A percentile compares a stretch with the other conserved stretches of the same genome.
Evolutionary conservation across 37 sponge, comb jelly and placozoan genomes (phyloP).

Genomic region (Geodia barretti): DNA sequence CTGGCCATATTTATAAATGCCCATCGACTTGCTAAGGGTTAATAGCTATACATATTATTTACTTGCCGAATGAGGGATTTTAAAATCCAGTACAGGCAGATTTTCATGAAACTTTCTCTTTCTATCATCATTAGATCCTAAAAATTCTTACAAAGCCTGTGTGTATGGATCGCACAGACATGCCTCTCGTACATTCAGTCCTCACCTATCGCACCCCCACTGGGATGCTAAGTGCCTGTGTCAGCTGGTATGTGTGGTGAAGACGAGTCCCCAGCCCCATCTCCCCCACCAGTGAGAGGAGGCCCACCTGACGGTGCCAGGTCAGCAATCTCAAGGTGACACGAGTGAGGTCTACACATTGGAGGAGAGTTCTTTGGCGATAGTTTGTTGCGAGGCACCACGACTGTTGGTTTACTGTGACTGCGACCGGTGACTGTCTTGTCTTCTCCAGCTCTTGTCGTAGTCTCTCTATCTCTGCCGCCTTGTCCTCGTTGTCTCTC

Average conservation of each 20-base stretch:
- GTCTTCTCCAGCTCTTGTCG: neutral
- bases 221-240: neutral
- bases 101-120: no score
- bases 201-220: no score
- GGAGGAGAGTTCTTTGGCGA: neutral
- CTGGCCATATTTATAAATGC: no score
- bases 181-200: no score
- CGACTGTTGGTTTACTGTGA: neutral
- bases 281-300: neutral
- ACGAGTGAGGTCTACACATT: constrained; percentile 9
- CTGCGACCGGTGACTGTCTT: neutral
- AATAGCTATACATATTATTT: no score
- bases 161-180: no score
- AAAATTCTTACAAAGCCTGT: no score
- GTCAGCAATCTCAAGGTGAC: constrained; percentile 15
- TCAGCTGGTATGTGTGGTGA: neutral
- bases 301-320: neutral
- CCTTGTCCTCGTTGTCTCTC: constrained; percentile 7
- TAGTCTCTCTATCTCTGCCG: constrained; percentile 9
- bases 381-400: neutral
- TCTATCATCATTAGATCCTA: no score
- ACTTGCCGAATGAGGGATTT: no score
- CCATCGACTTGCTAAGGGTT: no score
- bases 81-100: no score
- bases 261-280: neutral